Percentiles rank a stretch among this genome's conserved stretches.
These are phyloP conservation scores for Carterocephalus palaemon DNA, from an alignment of 2,888 invertebrate genomes.

Conservation along the genomic window DNA sequence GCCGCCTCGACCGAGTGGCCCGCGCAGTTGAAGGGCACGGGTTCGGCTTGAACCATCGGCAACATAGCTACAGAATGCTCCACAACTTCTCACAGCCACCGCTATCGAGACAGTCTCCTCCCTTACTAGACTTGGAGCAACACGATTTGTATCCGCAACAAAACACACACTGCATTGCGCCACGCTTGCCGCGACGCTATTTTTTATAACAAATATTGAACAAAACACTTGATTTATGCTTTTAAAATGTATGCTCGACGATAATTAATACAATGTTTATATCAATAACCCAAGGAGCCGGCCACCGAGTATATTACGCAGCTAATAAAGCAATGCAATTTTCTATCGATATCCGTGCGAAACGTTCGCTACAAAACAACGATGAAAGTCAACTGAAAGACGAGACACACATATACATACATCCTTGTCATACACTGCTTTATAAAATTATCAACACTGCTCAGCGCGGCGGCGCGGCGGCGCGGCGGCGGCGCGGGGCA, in stretches of 20 bases:
- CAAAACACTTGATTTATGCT: slow-evolving; percentile 33
- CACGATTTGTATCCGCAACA: slow-evolving; percentile 65
- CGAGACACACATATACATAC: slow-evolving; percentile 77
- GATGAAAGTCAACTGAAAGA: slow-evolving; percentile 80
- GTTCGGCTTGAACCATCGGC: slow-evolving; percentile 72
- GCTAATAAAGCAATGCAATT: slow-evolving; percentile 67
- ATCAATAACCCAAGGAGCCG: slow-evolving; percentile 42
- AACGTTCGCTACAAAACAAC: slow-evolving; percentile 77
- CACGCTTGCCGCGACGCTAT: slow-evolving; percentile 68
- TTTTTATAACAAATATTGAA: slow-evolving; percentile 39
- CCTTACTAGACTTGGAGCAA: slow-evolving; percentile 56
- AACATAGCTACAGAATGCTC: slow-evolving; percentile 66
- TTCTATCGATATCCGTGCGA: slow-evolving; percentile 73
- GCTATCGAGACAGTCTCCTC: slow-evolving; percentile 50
- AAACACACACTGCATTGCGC: slow-evolving; percentile 78
- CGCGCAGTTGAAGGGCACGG: slow-evolving; percentile 65
- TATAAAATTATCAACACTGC: slow-evolving; percentile 67
- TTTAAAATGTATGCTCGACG: slow-evolving; percentile 5
- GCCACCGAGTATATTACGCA: slow-evolving; percentile 70
- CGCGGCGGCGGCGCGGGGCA: slow-evolving; percentile 45
- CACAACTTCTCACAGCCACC: slow-evolving; percentile 52
- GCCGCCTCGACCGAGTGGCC: slow-evolving; percentile 60
- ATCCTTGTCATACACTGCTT: slow-evolving; percentile 74
- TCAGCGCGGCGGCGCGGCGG: slow-evolving; percentile 45
- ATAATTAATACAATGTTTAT: slow-evolving; percentile 12